Base-by-base conservation (phyloP, 2,113 vertebrate species). In the Prionailurus viverrinus region DNA sequence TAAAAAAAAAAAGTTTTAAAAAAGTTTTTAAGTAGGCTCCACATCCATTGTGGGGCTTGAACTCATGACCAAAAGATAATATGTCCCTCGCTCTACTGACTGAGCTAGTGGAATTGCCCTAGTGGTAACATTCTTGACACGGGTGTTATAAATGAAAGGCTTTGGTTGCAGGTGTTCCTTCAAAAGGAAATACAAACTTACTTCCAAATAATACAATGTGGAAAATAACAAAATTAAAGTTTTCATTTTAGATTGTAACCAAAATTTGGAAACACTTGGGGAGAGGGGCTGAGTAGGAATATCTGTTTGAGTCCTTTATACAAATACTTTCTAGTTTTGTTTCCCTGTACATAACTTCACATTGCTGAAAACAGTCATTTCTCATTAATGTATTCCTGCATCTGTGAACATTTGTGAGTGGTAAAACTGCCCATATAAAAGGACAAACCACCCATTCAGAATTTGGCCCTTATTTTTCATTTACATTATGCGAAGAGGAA, bases 241-340 rank as follows among this genome's bases (percentile, higher is more conserved):
- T 96, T 95, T 89, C 3, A 48, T 83, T 92, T 97, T 87, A 89
- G 36, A 55, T 53, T 39, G 13, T 89, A 91, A 12, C 61, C 31
- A 51, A 69, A 91, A 61, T 89, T 55, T 79, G 92, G 87, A 81
- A 71, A 53, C 10, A 45, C 21, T 89, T 41, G 51, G 13, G 23
- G 19, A 0, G 0, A 27, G 19, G 14, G 41, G 48, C 13, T 76
- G 48, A 3, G n/a, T 91, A 84, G 33, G n/a, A 65, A 6, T 51
- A 39, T 88, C 48, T 87, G 2, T 93, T 80, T 85, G 65, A 84
- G 51, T 12, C 14, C n/a, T 84, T 68, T 53, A 78, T 8, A 51
- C 3, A 5, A 16, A n/a, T 61, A n/a, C 27, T 92, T 95, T 89
- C 27, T 92, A 7, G 73, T 71, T 19, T 58, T 41, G 31, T 68